phyloP scores from a whole-genome alignment of 2,113 vertebrate genomes.

The Australoheros scitulus region DNA sequence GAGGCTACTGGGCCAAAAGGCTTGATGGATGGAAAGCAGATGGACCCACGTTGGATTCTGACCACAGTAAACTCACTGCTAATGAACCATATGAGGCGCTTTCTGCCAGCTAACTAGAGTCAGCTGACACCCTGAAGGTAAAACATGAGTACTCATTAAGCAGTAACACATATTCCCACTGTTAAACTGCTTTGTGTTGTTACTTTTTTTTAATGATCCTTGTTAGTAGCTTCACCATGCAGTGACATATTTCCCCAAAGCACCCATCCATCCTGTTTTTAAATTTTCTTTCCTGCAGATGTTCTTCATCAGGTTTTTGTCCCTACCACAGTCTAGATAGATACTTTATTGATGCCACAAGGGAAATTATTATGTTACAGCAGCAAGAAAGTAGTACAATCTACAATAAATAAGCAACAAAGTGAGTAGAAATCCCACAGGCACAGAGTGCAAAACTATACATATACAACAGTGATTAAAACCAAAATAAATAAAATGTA shows the following conservation, averaged over 20 bases:
- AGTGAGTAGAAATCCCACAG: too few species aligned
- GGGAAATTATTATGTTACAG: too few species aligned
- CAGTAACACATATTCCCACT: not conserved
- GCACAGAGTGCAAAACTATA: too few species aligned
- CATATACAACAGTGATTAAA: too few species aligned
- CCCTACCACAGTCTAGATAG: not conserved
- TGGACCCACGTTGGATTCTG: not conserved
- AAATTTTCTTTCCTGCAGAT: not conserved
- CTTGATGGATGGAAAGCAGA: not conserved
- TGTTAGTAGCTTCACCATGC: not conserved
- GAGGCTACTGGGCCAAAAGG: not conserved
- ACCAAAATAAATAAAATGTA: too few species aligned
- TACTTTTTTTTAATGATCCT: not conserved
- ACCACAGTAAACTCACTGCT: not conserved
- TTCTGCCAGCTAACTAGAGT: not conserved
- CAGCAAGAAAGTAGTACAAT: too few species aligned
- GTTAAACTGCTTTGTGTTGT: rapidly evolving
- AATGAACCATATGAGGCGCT: not conserved
- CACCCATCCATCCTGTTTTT: not conserved
- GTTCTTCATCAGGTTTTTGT: not conserved
- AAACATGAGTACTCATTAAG: not conserved
- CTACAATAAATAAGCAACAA: too few species aligned
- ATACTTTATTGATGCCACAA: too few species aligned
- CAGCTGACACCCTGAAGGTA: not conserved
- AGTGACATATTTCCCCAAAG: not conserved